Base-by-base conservation (phyloP, 2,113 vertebrate species). In the Arothron firmamentum region DNA sequence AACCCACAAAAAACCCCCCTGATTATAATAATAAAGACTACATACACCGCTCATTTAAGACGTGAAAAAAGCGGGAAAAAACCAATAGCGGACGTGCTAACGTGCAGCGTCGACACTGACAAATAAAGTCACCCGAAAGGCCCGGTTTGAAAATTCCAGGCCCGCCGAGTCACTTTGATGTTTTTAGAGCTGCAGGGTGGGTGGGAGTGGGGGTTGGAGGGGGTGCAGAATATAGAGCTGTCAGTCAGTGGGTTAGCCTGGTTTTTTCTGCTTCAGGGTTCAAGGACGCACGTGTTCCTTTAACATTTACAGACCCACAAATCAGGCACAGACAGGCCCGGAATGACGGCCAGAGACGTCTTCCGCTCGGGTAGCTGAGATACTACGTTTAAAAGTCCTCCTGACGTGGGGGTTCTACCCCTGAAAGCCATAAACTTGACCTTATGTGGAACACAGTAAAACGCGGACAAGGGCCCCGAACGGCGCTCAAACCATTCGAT, bases 41-140 rank as follows among this genome's bases (percentile, higher is more conserved):
- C 62, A 64, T 68, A 72, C 75, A 80, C 53, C 65, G 57, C 64
- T 49, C 47, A 18, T 49, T 49, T n/a, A 52, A 85, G 74, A 84
- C 63, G 68, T 50, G n/a, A 38, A 12, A 38, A n/a, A 34, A 23
- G 41, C 31, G 10, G 41, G 55, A 47, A 45, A 1, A 15, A 25
- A 46, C 21, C 25, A 28, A 55, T 11, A 12, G 43, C 28, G 10
- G 16, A 43, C 34, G 64, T 59, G 42, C 74, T 70, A 75, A 80
- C 78, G 68, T 18, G 41, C 53, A 68, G 52, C 72, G 70, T 70
- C 64, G 75, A 70, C 64, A 70, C 68, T 13, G 51, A 64, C 72
- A 28, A 62, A 19, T 68, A 79, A 56, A 64, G 82, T 83, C 87
- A 88, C 79, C 62, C 72, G 78, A 70, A 83, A 72, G 74, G 65